Base-by-base conservation (phyloP, 2,113 vertebrate species). In the Eupsittula cactorum region DNA sequence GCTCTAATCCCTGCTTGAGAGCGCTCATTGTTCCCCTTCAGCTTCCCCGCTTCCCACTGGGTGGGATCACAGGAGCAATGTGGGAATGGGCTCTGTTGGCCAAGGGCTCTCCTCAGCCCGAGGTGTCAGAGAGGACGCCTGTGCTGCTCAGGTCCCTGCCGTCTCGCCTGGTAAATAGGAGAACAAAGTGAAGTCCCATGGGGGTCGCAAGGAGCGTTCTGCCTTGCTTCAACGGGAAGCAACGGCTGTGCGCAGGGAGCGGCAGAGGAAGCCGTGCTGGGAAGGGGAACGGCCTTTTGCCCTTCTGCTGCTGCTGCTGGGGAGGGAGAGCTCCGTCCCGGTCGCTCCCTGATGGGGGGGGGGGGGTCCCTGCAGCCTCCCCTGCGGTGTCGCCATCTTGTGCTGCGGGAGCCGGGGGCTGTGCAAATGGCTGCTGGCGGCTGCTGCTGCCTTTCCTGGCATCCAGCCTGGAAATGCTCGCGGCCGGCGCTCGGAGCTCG, bases 381-480 rank as follows among this genome's bases (percentile, higher is more conserved):
- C 28, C 52, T 29, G 28, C 16, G 6, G 20, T n/a, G 21, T 59
- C 57, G 57, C 95, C 96, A 97, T 96, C 91, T 93, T 96, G 69
- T 91, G 73, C 76, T 0, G 64, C 46, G 63, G 41, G 70, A 67
- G 39, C 80, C 4, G 12, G 44, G 82, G 49, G 76, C 88, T 71
- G 77, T 86, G 96, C 11, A 95, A 92, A 87, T 90, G 90, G 94
- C 95, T 92, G 80, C 78, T 33, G 77, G 85, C 63, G 29, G 17
- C n/a, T 44, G 68, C 84, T 79, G 37, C 75, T 91, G 33, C 67
- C 90, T 95, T 89, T 96, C 93, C 96, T 97, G 96, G 96, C 95
- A 21, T 27, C 55, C 59, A 65, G 82, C 97, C 96, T 92, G 73
- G 95, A 44, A 90, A 35, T 60, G 63, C 91, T 70, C 85, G 55